A percentile compares a stretch with the other conserved stretches of the same genome.
These are phyloP conservation scores for Ptyas mucosa DNA, from an alignment of 2,113 vertebrate genomes.

Conservation along the genomic window DNA sequence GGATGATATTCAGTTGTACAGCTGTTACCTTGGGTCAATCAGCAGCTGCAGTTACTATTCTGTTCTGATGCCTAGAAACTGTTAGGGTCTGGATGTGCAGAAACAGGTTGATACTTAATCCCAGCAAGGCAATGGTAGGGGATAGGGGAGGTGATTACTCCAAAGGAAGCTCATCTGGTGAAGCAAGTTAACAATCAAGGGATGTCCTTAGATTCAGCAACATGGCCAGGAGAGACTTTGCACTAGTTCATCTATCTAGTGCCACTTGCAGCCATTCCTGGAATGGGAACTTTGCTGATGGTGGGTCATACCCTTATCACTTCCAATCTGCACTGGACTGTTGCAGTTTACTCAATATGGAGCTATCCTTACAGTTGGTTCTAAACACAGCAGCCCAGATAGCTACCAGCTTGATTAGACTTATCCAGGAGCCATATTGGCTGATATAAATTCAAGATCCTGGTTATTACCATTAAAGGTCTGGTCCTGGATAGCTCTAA, in stretches of 20 bases:
- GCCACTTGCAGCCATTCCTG: background rate
- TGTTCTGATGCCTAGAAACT: background rate
- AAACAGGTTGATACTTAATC: background rate
- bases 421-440: background rate
- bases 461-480: background rate
- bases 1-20: background rate
- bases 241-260: background rate
- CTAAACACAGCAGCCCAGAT: background rate
- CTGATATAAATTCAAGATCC: background rate
- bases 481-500: background rate
- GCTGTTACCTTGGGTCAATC: background rate
- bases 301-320: background rate
- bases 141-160: background rate
- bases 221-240: background rate
- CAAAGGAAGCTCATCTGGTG: background rate
- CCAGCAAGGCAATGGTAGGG: background rate
- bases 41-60: background rate
- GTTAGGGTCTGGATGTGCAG: background rate
- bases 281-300: background rate
- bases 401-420: background rate
- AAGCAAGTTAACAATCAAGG: background rate
- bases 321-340: background rate
- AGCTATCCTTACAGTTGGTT: background rate
- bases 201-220: background rate
- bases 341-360: background rate